These are phyloP conservation scores for Cavia aperea DNA, from an alignment of 2,113 vertebrate species.

Conservation along the genomic window DNA sequence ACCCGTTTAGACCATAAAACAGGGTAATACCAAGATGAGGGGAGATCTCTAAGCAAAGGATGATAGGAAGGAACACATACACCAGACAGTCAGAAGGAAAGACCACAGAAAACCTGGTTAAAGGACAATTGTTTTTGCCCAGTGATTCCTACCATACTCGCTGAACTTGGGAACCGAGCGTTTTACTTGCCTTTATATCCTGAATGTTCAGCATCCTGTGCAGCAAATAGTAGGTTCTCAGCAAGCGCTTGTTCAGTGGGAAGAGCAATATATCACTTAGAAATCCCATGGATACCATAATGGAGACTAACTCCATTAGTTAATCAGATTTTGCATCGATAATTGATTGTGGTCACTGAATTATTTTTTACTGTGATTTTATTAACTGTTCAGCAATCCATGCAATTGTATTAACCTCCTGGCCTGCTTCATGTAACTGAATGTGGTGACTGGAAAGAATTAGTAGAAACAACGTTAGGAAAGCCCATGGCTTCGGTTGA, in stretches of 20 bases:
- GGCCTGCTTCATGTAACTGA: not conserved
- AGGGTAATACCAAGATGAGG: not conserved
- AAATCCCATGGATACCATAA: not conserved
- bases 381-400: not conserved
- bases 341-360: conserved; percentile 23
- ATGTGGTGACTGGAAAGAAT: not conserved
- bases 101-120: not conserved
- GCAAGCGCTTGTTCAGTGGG: not conserved
- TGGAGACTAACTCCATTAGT: not conserved
- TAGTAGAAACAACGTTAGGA: not conserved
- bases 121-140: not conserved
- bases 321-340: conserved; percentile 29
- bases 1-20: not conserved
- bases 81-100: not conserved
- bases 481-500: not conserved
- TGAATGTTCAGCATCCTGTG: not conserved
- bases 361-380: conserved; percentile 20
- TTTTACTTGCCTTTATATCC: not conserved
- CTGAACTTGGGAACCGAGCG: not conserved
- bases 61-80: not conserved
- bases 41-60: not conserved
- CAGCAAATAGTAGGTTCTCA: not conserved
- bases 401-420: not conserved
- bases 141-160: not conserved
- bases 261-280: not conserved